Conservation (phyloP, 2,888 invertebrate genomes). For the Seira ritae region DNA sequence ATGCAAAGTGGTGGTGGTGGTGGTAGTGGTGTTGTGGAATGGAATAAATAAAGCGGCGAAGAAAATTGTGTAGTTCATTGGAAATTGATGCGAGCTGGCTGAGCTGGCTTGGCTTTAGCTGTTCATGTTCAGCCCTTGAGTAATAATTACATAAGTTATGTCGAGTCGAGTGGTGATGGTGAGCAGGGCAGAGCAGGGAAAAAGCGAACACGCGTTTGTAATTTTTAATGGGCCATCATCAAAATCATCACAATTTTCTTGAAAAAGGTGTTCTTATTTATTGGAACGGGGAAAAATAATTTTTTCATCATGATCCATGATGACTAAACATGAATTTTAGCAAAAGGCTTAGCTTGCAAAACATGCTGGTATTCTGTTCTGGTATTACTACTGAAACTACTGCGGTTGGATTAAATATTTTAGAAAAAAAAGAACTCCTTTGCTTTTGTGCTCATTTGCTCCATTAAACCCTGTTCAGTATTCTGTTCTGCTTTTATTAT, state of each 20-base stretch:
- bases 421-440: conserved; percentile 38
- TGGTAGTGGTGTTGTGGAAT: background rate
- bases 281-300: conserved; percentile 17
- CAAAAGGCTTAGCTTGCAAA: background rate
- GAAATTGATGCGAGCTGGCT: background rate
- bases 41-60: background rate
- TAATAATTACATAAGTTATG: conserved; percentile 30
- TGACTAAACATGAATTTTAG: background rate
- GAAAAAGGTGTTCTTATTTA: conserved; percentile 22
- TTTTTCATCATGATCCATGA: conserved; percentile 24
- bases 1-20: conserved; percentile 14
- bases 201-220: conserved; percentile 20
- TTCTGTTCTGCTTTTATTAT: background rate
- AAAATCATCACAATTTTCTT: conserved; percentile 25
- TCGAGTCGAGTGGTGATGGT: no score
- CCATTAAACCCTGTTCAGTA: background rate
- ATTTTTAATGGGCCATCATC: conserved; percentile 22
- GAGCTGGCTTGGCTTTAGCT: background rate
- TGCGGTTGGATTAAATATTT: conserved; percentile 58
- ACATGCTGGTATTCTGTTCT: background rate
- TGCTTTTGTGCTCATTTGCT: conserved; percentile 3
- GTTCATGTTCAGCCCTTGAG: background rate
- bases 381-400: conserved; percentile 22
- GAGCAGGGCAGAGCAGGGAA: no score
- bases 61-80: conserved; percentile 7